Base-by-base conservation (phyloP, 2,113 vertebrate species). In the Pitta sordida region DNA sequence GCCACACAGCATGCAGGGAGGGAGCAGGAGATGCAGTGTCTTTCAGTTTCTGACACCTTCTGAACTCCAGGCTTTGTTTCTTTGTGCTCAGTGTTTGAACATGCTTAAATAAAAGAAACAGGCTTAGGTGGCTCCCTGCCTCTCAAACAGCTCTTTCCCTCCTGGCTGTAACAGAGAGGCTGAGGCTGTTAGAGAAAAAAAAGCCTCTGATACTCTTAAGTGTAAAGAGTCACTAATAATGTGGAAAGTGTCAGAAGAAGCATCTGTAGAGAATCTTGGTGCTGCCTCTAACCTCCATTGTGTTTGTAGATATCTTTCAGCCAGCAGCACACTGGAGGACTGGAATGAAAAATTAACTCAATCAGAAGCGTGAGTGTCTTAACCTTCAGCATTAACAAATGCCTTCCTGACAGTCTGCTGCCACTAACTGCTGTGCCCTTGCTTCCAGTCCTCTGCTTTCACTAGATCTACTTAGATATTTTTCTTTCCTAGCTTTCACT, bases 291-390 rank as follows among this genome's bases (percentile, higher is more conserved):
- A 97, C 75, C 84, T 89, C 83, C 68, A 0, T 94, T 97, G 87
- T 98, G 97, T 99, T 98, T 98, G 86, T 98, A 98, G 98, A 98
- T 98, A 98, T 98, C 97, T 98, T 98, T 98, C 98, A 97, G 98
- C 98, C 96, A 98, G 98, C 91, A 98, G 98, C 97, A 98, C 98
- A 97, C 95, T 98, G 98, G 98, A 99, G 96, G 98, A 98, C 98
- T 97, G 95, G 96, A 97, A 96, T 94, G 97, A 96, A 41, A 97
- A 94, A 94, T 97, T 98, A 98, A 88, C 98, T 98, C 98, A 95
- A 79, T 98, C 98, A 94, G 98, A 98, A 97, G 98, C 97, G 98
- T 99, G 98, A 99, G 98, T 98, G 97, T 91, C 83, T 95, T 78
- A 91, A 92, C 95, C 90, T 85, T 83, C 71, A 55, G 91, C 15